phyloP scores from a whole-genome alignment of 2,113 vertebrate genomes.

The Poicephalus meyeri region DNA sequence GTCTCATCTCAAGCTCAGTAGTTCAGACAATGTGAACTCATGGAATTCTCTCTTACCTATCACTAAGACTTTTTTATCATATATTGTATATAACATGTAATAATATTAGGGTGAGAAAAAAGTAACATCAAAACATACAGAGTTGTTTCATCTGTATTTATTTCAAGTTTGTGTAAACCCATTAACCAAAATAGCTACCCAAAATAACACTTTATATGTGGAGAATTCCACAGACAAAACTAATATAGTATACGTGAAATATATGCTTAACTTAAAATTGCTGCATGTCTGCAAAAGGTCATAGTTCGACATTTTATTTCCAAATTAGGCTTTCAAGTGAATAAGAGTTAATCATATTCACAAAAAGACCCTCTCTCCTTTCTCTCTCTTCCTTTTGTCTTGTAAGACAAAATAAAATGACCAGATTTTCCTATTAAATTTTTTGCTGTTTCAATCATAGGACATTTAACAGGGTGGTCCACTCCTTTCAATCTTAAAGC shows the following conservation, averaged over 20 bases:
- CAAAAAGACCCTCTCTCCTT: not conserved
- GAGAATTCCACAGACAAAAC: not conserved
- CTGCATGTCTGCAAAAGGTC: not conserved
- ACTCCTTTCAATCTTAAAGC: not conserved
- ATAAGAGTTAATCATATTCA: not conserved
- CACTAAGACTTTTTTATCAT: not conserved
- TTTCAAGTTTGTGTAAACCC: not conserved
- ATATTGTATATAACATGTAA: not conserved
- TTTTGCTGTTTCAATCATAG: not conserved
- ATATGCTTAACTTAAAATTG: not conserved
- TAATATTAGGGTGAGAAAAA: not conserved
- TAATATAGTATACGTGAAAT: not conserved
- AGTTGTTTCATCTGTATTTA: not conserved
- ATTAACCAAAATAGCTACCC: not conserved
- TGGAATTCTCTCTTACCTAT: not conserved
- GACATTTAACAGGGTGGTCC: slow-evolving; percentile 42
- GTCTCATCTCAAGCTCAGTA: not conserved
- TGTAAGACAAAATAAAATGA: not conserved
- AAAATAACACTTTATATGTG: not conserved
- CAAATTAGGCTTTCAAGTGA: not conserved
- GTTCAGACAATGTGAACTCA: not conserved
- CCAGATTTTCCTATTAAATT: not conserved
- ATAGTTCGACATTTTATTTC: not conserved
- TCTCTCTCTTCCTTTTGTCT: not conserved
- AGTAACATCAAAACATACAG: not conserved